These are phyloP conservation scores for Ditylenchus weischeri DNA, from an alignment of 2,888 invertebrate genomes.

Conservation along the genomic window DNA sequence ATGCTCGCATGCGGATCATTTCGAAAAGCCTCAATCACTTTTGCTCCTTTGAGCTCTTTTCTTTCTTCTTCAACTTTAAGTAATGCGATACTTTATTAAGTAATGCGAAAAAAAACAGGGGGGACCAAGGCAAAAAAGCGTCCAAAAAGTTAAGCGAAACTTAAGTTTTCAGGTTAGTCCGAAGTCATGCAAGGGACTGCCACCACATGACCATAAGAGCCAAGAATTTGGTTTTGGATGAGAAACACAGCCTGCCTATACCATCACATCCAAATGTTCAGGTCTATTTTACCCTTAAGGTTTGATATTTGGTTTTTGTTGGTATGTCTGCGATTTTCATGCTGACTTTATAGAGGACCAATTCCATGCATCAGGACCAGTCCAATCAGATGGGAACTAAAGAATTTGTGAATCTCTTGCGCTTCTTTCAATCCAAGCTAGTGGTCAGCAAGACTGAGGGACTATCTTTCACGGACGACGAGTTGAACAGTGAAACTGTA, in stretches of 20 bases:
- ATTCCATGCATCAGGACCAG: conserved; percentile 12
- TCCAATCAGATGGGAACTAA: conserved; percentile 18
- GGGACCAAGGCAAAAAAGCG: no score
- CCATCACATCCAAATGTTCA: background rate
- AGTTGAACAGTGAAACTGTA: background rate
- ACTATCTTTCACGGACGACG: background rate
- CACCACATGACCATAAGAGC: background rate
- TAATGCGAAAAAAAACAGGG: no score
- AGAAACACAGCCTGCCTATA: conserved; percentile 15
- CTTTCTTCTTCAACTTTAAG: no score
- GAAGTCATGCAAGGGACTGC: conserved; percentile 16
- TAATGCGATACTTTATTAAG: no score
- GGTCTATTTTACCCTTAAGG: conserved; percentile 6
- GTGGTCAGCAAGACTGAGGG: no score
- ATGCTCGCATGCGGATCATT: no score
- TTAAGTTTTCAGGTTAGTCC: conserved; percentile 18
- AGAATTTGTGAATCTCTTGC: conserved; percentile 15
- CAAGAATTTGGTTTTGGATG: conserved; percentile 14
- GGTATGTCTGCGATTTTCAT: no score
- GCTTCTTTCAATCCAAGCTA: background rate
- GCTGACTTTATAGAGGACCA: background rate
- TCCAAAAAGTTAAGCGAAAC: no score
- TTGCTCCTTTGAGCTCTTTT: no score
- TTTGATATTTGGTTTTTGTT: no score
- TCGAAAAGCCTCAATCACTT: no score